Evolutionary conservation across 2,888 invertebrate genomes (phyloP), one percentile per base, ranked within the genome.

Genomic region (Pinctada fucata): DNA sequence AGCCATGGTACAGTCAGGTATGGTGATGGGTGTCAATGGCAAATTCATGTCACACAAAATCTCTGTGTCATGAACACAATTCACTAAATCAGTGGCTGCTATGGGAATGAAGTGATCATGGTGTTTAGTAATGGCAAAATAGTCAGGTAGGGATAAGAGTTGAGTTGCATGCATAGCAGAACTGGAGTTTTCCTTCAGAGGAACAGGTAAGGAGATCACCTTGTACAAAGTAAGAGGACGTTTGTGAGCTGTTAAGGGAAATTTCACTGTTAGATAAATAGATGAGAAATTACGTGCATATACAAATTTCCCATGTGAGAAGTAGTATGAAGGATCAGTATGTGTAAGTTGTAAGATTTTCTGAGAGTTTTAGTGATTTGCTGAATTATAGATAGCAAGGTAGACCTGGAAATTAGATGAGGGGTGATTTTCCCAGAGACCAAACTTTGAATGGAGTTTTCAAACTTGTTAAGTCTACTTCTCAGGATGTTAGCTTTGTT

Each of bases 91-190:
- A 10, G 13, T 6, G 65, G 71, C n/a, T 8, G 70, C 49, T n/a
- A 76, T 45, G 31, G 70, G 71, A 4, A 71, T 47, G 31, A 58
- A 65, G 45, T 48, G 63, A 51, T 76, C 70, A 76, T 64, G 71
- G n/a, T 82, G 58, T 45, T 10, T 52, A 6, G 75, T 79, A 16
- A 82, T 63, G 2, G 76, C 79, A 72, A 78, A 64, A 45, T 72
- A 77, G n/a, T 77, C 70, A 49, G 80, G 80, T 58, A 83, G 13
- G 64, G 81, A 74, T 13, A 81, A 47, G 3, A 77, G 48, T 48
- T 84, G 79, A 47, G 82, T 80, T 16, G 81, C 84, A 79, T 82
- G 81, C 47, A 50, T 50, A 13, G 82, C 77, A 49, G 76, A 71
- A 13, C 69, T n/a, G 5, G 58, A 52, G 10, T 52, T 52, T 8